Base-by-base conservation (phyloP, 2,888 invertebrate genomes). In the Psococerastis gibbosa region DNA sequence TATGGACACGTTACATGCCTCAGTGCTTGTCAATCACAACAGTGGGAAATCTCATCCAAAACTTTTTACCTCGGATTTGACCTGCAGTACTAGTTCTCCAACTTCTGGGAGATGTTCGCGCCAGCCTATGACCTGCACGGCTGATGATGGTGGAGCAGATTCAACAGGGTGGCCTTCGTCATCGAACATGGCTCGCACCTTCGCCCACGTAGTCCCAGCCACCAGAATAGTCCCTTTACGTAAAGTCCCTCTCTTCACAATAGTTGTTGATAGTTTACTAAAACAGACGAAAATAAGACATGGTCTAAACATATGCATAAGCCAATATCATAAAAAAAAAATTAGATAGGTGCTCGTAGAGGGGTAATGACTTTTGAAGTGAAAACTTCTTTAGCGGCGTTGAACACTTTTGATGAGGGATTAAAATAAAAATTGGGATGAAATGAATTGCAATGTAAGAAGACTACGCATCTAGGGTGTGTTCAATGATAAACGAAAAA, bases 91-190 rank as follows among this genome's bases (percentile, higher is more conserved):
- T 43, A 73, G 65, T 51, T 94, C 91, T 0, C 98, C 98, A 9
- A 92, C 85, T 0, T 75, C 59, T 0, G 97, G 97, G 49, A 95
- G 56, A n/a, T n/a, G n/a, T 49, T 80, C 79, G 49, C 75, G 72
- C 97, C 97, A 98, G 3, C 97, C 97, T 41, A 82, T 70, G 42
- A 94, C 75, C 57, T 84, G 80, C 0, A 78, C 85, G 0, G 94
- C 84, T 2, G 74, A 73, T 1, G 84, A 73, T 0, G 92, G 88
- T n/a, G 70, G 62, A 0, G 83, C 91, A 52, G 69, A 63, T 5
- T 65, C 61, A 2, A 92, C 49, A 0, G 69, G 60, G 2, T 66
- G 61, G 0, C 87, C 85, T 23, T 74, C 71, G 43, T 88, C 82
- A 57, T 87, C 75, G 54, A 78, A 78, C 59, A 97, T 69, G 3